These are phyloP conservation scores for Philonicus albiceps DNA, from an alignment of 2,888 invertebrate species.

Conservation along the genomic window DNA sequence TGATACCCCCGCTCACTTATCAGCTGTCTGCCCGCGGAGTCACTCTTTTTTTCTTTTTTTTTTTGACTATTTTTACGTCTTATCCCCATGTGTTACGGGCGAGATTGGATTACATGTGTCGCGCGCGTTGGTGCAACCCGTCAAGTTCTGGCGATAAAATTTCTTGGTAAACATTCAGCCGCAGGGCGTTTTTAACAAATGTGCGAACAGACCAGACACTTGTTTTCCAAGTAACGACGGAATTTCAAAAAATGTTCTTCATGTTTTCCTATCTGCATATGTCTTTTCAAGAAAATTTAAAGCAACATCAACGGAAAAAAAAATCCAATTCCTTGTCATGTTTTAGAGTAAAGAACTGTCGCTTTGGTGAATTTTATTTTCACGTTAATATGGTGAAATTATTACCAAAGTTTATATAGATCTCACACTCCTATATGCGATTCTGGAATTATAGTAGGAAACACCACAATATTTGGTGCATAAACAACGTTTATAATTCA, in stretches of 20 bases:
- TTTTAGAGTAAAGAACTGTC: no score
- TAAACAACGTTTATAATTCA: no score
- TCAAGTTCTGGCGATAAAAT: not conserved
- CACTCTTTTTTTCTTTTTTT: no score
- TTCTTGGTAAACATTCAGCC: not conserved
- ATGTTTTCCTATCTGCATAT: not conserved
- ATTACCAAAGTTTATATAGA: no score
- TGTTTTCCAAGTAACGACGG: not conserved
- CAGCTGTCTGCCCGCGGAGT: not conserved
- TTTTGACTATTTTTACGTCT: not conserved
- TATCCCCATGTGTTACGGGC: not conserved
- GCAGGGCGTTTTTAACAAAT: not conserved
- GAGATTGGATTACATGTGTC: constrained; percentile 6
- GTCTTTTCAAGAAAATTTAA: not conserved
- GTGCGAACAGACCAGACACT: not conserved
- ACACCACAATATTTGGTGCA: no score
- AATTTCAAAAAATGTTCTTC: not conserved
- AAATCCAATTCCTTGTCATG: not conserved
- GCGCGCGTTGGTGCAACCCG: not conserved
- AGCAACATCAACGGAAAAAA: not conserved
- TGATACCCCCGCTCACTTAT: constrained; percentile 6
- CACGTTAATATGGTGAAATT: no score
- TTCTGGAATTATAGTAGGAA: no score
- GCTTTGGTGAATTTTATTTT: no score
- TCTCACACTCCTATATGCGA: no score